Evolutionary conservation across 2,888 invertebrate genomes (phyloP).

Genomic region (Spialia ferax): DNA sequence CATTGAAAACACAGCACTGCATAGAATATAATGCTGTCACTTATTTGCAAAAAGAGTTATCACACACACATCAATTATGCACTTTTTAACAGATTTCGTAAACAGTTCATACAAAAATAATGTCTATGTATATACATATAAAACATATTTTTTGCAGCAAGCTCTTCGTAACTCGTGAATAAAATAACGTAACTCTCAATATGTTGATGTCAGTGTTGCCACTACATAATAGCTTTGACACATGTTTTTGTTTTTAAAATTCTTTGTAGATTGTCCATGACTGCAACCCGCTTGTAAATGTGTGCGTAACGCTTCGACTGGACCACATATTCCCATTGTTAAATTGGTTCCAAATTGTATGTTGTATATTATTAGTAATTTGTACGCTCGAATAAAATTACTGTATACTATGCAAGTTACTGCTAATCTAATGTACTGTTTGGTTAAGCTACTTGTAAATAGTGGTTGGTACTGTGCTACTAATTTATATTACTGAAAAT

Average conservation of each 20-base stretch:
- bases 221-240: slow-evolving; percentile 11
- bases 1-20: not conserved
- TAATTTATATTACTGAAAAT: not conserved
- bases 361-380: slow-evolving; percentile 11
- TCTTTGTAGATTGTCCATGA: slow-evolving; percentile 13
- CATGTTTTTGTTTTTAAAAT: slow-evolving; percentile 6
- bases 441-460: not conserved
- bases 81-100: not conserved
- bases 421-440: slow-evolving; percentile 19
- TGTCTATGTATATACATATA: not conserved
- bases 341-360: slow-evolving; percentile 27
- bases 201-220: slow-evolving; percentile 7
- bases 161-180: not conserved
- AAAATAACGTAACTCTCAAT: not conserved
- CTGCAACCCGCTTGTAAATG: slow-evolving; percentile 31
- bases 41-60: not conserved
- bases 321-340: slow-evolving; percentile 79
- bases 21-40: not conserved
- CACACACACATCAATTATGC: not conserved
- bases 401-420: not conserved
- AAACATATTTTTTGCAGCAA: slow-evolving; percentile 13
- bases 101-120: not conserved
- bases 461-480: not conserved
- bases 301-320: slow-evolving; percentile 44
- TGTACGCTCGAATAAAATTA: not conserved